Base-by-base conservation (phyloP, 2,888 invertebrate genomes). In the Parnassius orleans region DNA sequence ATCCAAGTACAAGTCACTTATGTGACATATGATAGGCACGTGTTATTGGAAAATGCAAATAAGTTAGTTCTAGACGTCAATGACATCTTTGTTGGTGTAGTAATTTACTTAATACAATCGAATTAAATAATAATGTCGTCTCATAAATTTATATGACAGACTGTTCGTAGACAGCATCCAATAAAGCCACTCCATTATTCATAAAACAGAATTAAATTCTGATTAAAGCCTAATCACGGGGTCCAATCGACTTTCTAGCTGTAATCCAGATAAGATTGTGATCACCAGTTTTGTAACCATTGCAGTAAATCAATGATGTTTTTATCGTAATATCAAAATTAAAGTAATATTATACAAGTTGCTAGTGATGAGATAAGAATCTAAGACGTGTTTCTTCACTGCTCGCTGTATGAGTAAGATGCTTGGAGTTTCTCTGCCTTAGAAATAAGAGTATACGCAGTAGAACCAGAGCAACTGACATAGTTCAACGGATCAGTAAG, bases 131-230 rank as follows among this genome's bases (percentile, higher is more conserved):
- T 50, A 43, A 54, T 44, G 44, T 51, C 33, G 19, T n/a, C 10
- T 52, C 15, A 57, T 41, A 53, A 43, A 57, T 56, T 50, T 57
- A 12, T 19, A 58, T 41, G 24, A 42, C 10, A 50, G 53, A 48
- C 53, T 50, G 54, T n/a, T n/a, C 14, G 44, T 47, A 54, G 54
- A 63, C 58, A 54, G 41, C n/a, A 33, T 44, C 10, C n/a, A 52
- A 54, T 46, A 63, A 59, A 24, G 19, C 58, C 44, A 63, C 55
- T 58, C 12, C 41, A 58, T 58, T 57, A 58, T 58, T 58, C 63
- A 59, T 59, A 46, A 50, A 50, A 9, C 15, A 0, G 33, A 56
- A 61, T 56, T 55, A 56, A 57, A 63, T 54, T 58, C 44, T 51
- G 54, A 51, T 55, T 58, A 55, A 54, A 19, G 19, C 54, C 24